Evolutionary conservation across 2,113 vertebrate genomes (phyloP).

Genomic region (Nyctibius bracteatus): DNA sequence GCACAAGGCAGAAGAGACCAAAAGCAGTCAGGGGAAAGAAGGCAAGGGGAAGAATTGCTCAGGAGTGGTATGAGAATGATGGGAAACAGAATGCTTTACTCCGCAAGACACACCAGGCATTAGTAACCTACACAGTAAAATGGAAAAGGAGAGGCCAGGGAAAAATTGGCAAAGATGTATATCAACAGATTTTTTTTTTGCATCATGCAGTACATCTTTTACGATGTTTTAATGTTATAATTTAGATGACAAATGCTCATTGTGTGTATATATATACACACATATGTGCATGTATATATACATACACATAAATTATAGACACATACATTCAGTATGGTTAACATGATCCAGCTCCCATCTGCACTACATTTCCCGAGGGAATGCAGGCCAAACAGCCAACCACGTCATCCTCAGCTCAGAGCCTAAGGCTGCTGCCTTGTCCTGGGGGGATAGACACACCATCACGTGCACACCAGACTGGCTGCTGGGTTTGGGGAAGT

Average conservation of each 20-base stretch:
- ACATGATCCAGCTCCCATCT: conserved; percentile 24
- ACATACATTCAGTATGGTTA: neutral
- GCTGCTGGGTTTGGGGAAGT: neutral
- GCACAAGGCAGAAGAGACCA: neutral
- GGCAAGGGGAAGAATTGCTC: neutral
- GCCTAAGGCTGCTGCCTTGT: neutral
- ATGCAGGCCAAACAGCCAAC: neutral
- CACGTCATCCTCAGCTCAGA: neutral
- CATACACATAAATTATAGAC: neutral
- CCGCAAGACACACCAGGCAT: neutral
- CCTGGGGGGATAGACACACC: neutral
- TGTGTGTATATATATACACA: neutral
- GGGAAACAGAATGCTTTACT: neutral
- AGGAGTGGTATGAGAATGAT: neutral
- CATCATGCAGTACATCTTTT: neutral
- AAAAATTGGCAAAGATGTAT: neutral
- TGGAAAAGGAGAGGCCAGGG: neutral
- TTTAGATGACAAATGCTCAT: conserved; percentile 1
- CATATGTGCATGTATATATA: neutral
- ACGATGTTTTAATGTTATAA: neutral
- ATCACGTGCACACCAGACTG: neutral
- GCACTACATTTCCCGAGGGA: conserved; percentile 38
- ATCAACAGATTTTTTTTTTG: neutral
- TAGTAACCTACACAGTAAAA: neutral
- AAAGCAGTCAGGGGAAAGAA: neutral